These are phyloP conservation scores for Narcine bancroftii DNA, from an alignment of 2,113 vertebrate species.

Conservation along the genomic window DNA sequence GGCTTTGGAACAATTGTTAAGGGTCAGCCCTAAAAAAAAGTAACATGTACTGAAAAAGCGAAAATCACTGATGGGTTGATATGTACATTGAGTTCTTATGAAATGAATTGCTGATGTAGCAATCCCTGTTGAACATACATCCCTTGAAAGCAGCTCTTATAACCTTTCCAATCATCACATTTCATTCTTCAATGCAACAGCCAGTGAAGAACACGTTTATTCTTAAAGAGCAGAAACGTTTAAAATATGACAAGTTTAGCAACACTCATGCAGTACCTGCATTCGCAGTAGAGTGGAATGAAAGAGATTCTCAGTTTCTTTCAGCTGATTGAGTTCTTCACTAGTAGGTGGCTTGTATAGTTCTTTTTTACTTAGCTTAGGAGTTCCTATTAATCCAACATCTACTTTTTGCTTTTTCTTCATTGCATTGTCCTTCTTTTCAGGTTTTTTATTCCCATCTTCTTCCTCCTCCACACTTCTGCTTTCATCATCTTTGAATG, in stretches of 20 bases:
- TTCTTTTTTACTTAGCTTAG: slow-evolving; percentile 69
- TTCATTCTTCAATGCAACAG: not conserved
- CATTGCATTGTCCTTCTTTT: not conserved
- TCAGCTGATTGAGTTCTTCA: slow-evolving; percentile 80
- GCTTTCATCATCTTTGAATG: not conserved
- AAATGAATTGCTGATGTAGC: no score
- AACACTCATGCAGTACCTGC: slow-evolving; percentile 57
- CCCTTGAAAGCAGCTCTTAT: no score
- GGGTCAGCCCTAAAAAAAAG: no score
- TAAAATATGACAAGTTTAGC: not conserved
- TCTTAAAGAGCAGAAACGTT: not conserved
- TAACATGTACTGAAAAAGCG: no score
- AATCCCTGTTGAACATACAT: no score
- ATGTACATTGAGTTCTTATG: no score
- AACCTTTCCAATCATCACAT: not conserved
- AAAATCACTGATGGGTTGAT: no score
- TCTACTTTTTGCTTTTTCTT: not conserved
- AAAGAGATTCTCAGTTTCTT: slow-evolving; percentile 84
- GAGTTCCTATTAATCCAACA: slow-evolving; percentile 52
- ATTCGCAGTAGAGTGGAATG: slow-evolving; percentile 84
- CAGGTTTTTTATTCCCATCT: not conserved
- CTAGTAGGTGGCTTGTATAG: slow-evolving; percentile 79
- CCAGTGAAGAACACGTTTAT: not conserved
- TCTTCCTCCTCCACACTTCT: not conserved
- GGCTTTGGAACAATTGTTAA: no score